phyloP scores from a whole-genome alignment of 1,140 invertebrate genomes.

The Orussus abietinus region DNA sequence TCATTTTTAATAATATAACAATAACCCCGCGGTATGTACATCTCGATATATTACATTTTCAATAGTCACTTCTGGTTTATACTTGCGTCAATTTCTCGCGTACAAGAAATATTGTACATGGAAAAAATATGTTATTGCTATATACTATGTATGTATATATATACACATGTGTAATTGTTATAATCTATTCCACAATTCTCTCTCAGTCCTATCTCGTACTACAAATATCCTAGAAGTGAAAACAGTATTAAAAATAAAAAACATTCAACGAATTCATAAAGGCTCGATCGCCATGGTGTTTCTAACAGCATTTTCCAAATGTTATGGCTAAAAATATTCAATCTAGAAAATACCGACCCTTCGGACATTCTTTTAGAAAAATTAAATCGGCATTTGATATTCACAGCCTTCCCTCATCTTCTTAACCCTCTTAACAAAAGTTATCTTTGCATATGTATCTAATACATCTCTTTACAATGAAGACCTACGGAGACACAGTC shows the following conservation, averaged over 20 bases:
- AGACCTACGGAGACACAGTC: no score
- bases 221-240: conserved; percentile 22
- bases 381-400: conserved; percentile 16
- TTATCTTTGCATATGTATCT: conserved; percentile 34
- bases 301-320: no score
- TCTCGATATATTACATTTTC: conserved; percentile 44
- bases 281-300: neutral
- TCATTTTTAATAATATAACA: conserved; percentile 47
- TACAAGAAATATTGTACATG: conserved; percentile 17
- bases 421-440: no score
- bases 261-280: conserved; percentile 13
- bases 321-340: no score
- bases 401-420: conserved; percentile 21
- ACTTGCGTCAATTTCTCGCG: no score
- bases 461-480: no score
- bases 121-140: conserved; percentile 33
- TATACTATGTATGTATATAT: conserved; percentile 11
- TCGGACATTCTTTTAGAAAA: no score
- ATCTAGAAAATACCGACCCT: no score
- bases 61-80: conserved; percentile 25
- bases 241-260: conserved; percentile 34
- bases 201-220: neutral
- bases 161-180: conserved; percentile 13
- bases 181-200: neutral
- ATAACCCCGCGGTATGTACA: conserved; percentile 49